These are phyloP conservation scores for Centropus bengalensis DNA, from an alignment of 2,113 vertebrate genomes.

Conservation along the genomic window DNA sequence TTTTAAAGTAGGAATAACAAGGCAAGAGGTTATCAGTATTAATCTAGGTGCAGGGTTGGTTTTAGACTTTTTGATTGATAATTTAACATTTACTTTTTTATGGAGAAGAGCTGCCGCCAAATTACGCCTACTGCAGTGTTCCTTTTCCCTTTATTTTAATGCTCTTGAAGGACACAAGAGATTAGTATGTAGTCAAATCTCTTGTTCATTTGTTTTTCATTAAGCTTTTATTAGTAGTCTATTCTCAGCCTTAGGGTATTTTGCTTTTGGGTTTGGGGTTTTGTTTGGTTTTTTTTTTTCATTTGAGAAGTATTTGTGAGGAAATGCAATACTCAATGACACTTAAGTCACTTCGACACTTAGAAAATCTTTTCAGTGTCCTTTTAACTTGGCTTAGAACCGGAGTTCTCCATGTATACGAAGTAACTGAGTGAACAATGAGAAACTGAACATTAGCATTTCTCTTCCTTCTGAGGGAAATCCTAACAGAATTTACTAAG, in stretches of 20 bases:
- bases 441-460: background rate
- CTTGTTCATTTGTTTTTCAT: background rate
- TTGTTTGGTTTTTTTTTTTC: background rate
- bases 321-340: background rate
- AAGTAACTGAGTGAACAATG: background rate
- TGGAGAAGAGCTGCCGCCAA: background rate
- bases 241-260: background rate
- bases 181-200: background rate
- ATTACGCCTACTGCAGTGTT: background rate
- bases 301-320: background rate
- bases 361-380: background rate
- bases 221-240: background rate
- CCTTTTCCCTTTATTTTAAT: background rate
- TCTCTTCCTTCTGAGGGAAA: background rate
- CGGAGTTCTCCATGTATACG: background rate
- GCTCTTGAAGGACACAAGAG: background rate
- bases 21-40: background rate
- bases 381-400: background rate
- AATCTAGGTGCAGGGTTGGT: background rate
- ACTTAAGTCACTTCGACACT: background rate
- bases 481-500: background rate
- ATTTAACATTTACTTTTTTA: background rate
- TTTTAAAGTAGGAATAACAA: background rate
- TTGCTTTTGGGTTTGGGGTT: background rate
- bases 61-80: background rate